Evolutionary conservation across 1,140 invertebrate genomes (phyloP).

Genomic region (Heterodera schachtii): DNA sequence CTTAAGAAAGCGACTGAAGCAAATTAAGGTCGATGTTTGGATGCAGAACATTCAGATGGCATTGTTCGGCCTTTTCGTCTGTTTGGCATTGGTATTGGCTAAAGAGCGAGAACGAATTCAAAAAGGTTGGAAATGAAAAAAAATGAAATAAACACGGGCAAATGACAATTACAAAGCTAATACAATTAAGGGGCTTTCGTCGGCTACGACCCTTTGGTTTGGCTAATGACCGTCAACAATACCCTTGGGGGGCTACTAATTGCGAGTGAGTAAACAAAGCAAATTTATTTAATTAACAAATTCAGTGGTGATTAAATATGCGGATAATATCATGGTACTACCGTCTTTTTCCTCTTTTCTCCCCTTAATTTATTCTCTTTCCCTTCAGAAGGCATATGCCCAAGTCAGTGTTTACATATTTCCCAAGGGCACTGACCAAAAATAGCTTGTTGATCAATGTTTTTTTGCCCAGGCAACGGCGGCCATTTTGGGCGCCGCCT

Average conservation of each 20-base stretch:
- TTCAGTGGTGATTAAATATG: constrained; percentile 92
- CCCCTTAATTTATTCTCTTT: not conserved
- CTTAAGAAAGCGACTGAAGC: too few relatives aligned
- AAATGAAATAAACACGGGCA: too few relatives aligned
- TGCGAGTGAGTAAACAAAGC: constrained; percentile 3
- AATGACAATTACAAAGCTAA: too few relatives aligned
- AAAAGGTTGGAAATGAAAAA: too few relatives aligned
- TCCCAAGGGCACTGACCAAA: not conserved
- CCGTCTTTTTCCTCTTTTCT: not conserved
- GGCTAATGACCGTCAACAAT: constrained; percentile 81
- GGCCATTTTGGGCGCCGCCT: constrained; percentile 64
- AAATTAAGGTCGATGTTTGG: constrained; percentile 49
- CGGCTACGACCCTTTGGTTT: constrained; percentile 81
- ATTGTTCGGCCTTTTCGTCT: constrained; percentile 56
- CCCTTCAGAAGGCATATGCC: constrained; percentile 67
- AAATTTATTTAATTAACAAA: not conserved
- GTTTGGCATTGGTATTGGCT: constrained; percentile 50
- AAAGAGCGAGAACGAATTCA: constrained; percentile 55
- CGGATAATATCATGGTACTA: constrained; percentile 81
- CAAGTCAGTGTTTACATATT: constrained; percentile 39
- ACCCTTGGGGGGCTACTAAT: constrained; percentile 86
- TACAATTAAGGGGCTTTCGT: constrained; percentile 67
- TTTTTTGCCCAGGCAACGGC: constrained; percentile 38
- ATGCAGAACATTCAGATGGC: constrained; percentile 64
- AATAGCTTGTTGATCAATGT: too few relatives aligned